Percentiles rank a stretch among this genome's conserved stretches.
These are phyloP conservation scores for Iphiclides podalirius DNA, from an alignment of 2,888 invertebrate genomes.

Conservation along the genomic window DNA sequence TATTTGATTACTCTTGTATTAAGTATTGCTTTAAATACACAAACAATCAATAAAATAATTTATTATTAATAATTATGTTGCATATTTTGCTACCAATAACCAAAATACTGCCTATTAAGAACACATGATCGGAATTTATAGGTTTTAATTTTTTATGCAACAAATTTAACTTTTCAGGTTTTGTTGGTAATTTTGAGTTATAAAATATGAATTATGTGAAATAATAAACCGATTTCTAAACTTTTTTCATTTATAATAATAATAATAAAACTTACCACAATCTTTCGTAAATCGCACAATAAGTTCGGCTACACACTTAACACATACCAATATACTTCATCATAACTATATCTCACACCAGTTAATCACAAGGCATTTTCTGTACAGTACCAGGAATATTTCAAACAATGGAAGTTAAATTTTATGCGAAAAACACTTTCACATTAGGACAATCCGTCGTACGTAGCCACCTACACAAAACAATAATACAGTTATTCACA, in stretches of 20 bases:
- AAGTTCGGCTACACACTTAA: conserved; percentile 27
- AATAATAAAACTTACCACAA: conserved; percentile 24
- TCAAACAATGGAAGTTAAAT: conserved; percentile 76
- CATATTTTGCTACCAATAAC: no score
- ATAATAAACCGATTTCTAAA: no score
- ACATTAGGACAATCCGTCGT: conserved; percentile 62
- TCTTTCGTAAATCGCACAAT: conserved; percentile 12
- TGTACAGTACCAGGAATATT: conserved; percentile 65
- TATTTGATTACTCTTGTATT: no score
- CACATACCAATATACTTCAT: conserved; percentile 45
- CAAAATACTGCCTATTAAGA: no score
- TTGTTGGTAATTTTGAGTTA: no score
- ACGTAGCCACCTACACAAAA: conserved; percentile 73
- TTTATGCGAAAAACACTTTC: conserved; percentile 78
- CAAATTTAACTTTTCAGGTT: no score
- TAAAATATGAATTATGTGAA: no score
- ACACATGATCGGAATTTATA: no score
- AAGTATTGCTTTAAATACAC: no score
- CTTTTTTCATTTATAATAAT: conserved; percentile 25
- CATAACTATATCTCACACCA: conserved; percentile 49
- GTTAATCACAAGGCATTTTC: conserved; percentile 52
- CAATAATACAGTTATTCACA: conserved; percentile 67
- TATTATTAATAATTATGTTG: no score
- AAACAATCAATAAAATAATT: no score
- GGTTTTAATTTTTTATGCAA: no score